Percentiles rank a stretch among this genome's conserved stretches.
Evolutionary conservation across 1,140 invertebrate genomes (phyloP).

Genomic region (Drosophila arawakana): DNA sequence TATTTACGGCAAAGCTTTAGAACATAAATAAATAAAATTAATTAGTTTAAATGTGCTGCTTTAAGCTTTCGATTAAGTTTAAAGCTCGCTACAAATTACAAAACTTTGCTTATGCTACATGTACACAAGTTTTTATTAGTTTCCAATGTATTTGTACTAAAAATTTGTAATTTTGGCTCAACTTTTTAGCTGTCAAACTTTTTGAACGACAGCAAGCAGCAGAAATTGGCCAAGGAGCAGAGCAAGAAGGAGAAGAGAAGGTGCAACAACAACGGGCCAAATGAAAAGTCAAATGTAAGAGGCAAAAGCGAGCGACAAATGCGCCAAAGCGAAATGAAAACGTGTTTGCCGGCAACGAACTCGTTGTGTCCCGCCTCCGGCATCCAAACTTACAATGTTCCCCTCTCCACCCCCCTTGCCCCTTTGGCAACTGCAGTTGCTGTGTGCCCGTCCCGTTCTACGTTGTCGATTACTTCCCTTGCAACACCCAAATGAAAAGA

Average conservation of each 20-base stretch:
- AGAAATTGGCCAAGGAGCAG: too few species aligned
- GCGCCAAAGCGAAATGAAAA: conserved; percentile 57
- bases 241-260: not conserved
- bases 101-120: not conserved
- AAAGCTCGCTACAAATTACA: not conserved
- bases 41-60: conserved; percentile 6
- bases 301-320: conserved; percentile 39
- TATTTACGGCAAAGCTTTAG: not conserved
- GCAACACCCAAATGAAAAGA: conserved; percentile 63
- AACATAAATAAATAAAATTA: not conserved
- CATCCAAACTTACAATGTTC: conserved; percentile 9
- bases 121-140: not conserved
- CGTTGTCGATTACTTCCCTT: not conserved
- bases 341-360: conserved; percentile 68
- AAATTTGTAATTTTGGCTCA: conserved; percentile 7
- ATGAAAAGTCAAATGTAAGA: conserved; percentile 41
- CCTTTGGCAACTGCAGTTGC: conserved; percentile 16
- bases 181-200: conserved; percentile 36
- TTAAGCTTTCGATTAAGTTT: not conserved
- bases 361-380: conserved; percentile 16
- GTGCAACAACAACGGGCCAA: conserved; percentile 25
- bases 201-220: not conserved
- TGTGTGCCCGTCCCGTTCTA: not conserved
- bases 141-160: not conserved
- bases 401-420: conserved; percentile 14